phyloP scores from a whole-genome alignment of 1,140 invertebrate species.

The Bombus superbus region DNA sequence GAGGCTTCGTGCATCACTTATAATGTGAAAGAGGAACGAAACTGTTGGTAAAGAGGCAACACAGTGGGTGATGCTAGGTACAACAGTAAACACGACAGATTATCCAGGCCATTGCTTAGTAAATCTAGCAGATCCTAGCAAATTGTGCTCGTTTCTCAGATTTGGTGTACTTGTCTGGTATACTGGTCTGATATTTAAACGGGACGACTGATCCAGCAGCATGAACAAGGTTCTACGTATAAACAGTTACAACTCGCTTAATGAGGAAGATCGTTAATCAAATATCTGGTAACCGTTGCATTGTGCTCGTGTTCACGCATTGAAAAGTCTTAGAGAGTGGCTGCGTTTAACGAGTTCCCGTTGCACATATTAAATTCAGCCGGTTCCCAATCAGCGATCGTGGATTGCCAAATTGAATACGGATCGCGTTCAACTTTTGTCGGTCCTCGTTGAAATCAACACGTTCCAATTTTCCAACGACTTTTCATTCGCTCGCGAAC shows the following conservation, averaged over 20 bases:
- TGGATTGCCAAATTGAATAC: not conserved
- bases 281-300: slow-evolving; percentile 57
- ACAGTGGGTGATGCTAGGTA: slow-evolving; percentile 20
- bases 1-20: not conserved
- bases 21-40: slow-evolving; percentile 15
- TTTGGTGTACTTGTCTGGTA: slow-evolving; percentile 12
- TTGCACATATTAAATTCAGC: not conserved
- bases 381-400: too few relatives aligned
- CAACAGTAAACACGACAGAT: slow-evolving; percentile 66
- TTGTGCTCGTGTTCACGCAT: slow-evolving; percentile 33
- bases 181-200: slow-evolving; percentile 60
- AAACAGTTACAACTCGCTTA: slow-evolving; percentile 61
- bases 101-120: slow-evolving; percentile 73
- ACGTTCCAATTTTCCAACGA: too few relatives aligned
- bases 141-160: slow-evolving; percentile 65
- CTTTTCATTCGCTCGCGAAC: too few relatives aligned
- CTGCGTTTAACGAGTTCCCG: not conserved
- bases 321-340: slow-evolving; percentile 30
- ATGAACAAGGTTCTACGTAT: slow-evolving; percentile 45
- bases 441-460: not conserved
- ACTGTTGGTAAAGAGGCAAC: slow-evolving; percentile 8
- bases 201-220: slow-evolving; percentile 47
- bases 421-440: not conserved
- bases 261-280: slow-evolving; percentile 61
- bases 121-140: slow-evolving; percentile 69